These are phyloP conservation scores for Marasmarcha lunaedactyla DNA, from an alignment of 2,888 invertebrate species.

Conservation along the genomic window DNA sequence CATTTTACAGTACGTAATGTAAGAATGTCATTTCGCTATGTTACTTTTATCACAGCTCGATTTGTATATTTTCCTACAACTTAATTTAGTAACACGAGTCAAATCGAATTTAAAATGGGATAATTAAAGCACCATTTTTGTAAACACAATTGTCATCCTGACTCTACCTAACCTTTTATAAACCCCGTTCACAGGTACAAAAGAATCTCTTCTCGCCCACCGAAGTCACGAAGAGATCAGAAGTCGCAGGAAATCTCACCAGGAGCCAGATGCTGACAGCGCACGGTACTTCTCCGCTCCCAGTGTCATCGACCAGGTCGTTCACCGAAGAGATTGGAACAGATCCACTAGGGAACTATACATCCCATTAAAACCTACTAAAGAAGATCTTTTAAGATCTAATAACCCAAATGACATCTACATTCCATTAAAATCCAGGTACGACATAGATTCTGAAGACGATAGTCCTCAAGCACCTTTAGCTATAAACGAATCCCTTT, in stretches of 20 bases:
- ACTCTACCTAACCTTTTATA: too few relatives aligned
- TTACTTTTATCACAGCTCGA: too few relatives aligned
- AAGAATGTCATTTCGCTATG: too few relatives aligned
- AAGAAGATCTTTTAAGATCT: constrained; percentile 8
- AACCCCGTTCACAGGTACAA: constrained; percentile 11
- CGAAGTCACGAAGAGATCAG: constrained; percentile 53
- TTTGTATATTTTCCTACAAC: too few relatives aligned
- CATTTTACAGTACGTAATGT: too few relatives aligned
- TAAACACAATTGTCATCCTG: too few relatives aligned
- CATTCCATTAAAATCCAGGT: constrained; percentile 1
- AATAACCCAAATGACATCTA: constrained; percentile 9
- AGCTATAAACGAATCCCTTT: constrained; percentile 28
- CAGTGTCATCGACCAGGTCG: constrained; percentile 44
- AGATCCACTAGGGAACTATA: constrained; percentile 44
- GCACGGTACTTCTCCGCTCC: constrained; percentile 55
- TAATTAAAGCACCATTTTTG: too few relatives aligned
- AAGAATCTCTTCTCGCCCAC: constrained; percentile 37
- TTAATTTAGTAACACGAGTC: too few relatives aligned
- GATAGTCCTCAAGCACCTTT: constrained; percentile 23
- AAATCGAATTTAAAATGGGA: too few relatives aligned
- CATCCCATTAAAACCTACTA: constrained; percentile 35
- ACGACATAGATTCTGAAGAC: constrained; percentile 17
- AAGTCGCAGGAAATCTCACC: constrained; percentile 32
- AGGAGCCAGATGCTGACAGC: constrained; percentile 23
- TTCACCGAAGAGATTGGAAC: constrained; percentile 57